A percentile compares a stretch with the other conserved stretches of the same genome.
Conservation (phyloP, 2,113 vertebrate species). For the Pangasianodon gigas region DNA sequence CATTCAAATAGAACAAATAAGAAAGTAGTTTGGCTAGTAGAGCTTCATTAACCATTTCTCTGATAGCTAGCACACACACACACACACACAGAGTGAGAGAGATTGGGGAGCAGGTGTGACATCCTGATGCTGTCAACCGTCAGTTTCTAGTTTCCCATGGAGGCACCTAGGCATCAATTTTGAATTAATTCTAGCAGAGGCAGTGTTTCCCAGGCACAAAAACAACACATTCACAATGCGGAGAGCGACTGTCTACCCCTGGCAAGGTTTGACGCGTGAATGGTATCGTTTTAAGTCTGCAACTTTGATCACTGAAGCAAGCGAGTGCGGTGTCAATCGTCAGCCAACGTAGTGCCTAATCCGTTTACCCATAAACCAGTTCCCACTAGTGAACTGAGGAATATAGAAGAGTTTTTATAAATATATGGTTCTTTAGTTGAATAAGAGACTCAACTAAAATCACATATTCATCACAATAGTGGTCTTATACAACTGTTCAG, state of each 20-base stretch:
- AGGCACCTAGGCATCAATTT: slow-evolving; percentile 26
- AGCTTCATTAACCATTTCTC: not conserved
- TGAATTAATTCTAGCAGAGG: slow-evolving; percentile 33
- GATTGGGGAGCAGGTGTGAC: slow-evolving; percentile 26
- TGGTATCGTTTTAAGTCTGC: slow-evolving; percentile 26
- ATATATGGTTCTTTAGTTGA: not conserved
- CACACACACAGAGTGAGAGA: too few relatives aligned
- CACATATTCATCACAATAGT: not conserved
- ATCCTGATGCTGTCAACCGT: slow-evolving; percentile 20
- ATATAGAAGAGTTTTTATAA: slow-evolving; percentile 1
- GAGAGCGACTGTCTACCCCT: slow-evolving; percentile 22
- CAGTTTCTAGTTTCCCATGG: slow-evolving; percentile 10
- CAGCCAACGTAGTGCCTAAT: slow-evolving; percentile 20
- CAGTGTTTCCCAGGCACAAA: slow-evolving; percentile 34
- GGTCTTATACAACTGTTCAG: not conserved
- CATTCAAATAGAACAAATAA: not conserved
- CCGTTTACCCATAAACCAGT: slow-evolving; percentile 12
- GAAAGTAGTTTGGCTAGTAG: not conserved
- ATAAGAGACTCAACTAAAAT: not conserved
- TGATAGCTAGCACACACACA: not conserved
- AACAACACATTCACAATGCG: slow-evolving; percentile 31
- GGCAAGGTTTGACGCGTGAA: slow-evolving; percentile 36
- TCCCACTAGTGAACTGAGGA: slow-evolving; percentile 3
- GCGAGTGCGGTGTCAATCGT: slow-evolving; percentile 1
- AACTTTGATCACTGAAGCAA: slow-evolving; percentile 47